Evolutionary conservation across 2,888 invertebrate species (phyloP), one percentile per base, ranked within the genome.

Genomic region (Shargacucullia verbasci): DNA sequence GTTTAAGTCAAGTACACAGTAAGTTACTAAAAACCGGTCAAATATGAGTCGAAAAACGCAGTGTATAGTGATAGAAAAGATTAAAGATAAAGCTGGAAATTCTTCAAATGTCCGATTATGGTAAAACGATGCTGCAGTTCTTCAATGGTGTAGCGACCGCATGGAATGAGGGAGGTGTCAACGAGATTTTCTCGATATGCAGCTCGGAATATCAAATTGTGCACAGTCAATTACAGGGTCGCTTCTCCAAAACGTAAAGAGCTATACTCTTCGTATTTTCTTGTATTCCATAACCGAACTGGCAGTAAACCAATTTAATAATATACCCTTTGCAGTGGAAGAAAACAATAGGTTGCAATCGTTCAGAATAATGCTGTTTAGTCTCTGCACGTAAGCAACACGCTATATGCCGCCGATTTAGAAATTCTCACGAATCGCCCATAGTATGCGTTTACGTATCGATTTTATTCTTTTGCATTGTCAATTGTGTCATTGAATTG

Each of bases 361-460:
- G 40, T 34, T 12, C 29, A 11, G 2, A 12, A 33, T 29, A 20
- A 29, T 14, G 20, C 25, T 12, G 12, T 46, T 63, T 25, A 34
- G 20, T 47, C 35, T 1, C 11, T 5, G 14, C 46, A 52, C 60
- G 66, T 65, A 15, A 3, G 7, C n/a, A 9, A 25, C 15, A 40
- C 14, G 34, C 25, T 20, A 20, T 15, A 29, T 7, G 38, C 1
- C 40, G 9, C 12, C 31, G 15, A 25, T 38, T 49, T 5, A 35
- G 49, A 35, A 46, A 34, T 41, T 33, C 38, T 43, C 10, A 31
- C 34, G 34, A 49, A 31, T 14, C 9, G n/a, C 11, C 27, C 13
- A 15, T 20, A 12, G 25, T 40, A 44, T 33, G 43, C 12, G 14
- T 34, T 10, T 31, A 39, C 43, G 10, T 39, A 59, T 44, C 52